Evolutionary conservation across 2,797 vertebrate species (phyloP).

Genomic region (Rhincodon typus): DNA sequence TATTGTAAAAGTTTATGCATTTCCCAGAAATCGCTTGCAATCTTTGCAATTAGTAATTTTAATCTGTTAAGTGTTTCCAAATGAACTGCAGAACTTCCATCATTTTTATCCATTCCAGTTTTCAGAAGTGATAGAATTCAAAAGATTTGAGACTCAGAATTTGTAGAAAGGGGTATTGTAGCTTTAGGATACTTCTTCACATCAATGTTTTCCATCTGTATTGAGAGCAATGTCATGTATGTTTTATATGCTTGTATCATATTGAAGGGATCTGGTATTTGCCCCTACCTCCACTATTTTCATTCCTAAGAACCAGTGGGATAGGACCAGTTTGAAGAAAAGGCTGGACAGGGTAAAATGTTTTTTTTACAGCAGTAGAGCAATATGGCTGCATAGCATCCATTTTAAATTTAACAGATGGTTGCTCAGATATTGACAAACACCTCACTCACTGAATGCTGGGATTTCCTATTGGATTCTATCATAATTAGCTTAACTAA

Average conservation of each 20-base stretch:
- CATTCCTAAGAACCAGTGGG: not conserved
- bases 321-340: not conserved
- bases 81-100: not conserved
- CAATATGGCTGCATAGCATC: not conserved
- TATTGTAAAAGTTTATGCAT: not conserved
- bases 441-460: not conserved
- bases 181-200: not conserved
- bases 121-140: not conserved
- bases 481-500: too few species aligned
- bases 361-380: not conserved
- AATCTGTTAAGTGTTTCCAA: not conserved
- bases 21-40: not conserved
- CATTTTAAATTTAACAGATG: not conserved
- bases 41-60: not conserved
- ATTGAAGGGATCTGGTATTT: not conserved
- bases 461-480: not conserved
- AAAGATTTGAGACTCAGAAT: not conserved
- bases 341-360: not conserved
- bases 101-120: not conserved
- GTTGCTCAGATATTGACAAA: not conserved
- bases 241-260: not conserved
- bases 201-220: not conserved
- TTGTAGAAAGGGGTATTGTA: not conserved
- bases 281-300: not conserved
- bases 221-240: not conserved